Percentiles rank a stretch among this genome's conserved stretches.
Conservation (phyloP, 2,113 vertebrate species). For the Eurystomus gularis region DNA sequence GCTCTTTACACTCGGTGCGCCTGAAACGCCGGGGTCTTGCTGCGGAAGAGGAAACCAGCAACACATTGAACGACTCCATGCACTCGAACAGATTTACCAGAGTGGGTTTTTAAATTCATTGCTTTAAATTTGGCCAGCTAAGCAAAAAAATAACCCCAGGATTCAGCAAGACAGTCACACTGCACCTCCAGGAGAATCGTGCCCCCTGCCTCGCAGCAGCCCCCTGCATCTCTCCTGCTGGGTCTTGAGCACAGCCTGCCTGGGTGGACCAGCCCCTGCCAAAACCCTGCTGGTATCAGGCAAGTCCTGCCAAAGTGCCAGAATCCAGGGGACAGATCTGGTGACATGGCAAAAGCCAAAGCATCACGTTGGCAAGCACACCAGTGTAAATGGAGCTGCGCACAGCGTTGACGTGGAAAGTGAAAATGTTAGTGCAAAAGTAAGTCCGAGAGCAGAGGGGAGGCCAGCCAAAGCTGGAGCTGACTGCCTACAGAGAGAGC, state of each 20-base stretch:
- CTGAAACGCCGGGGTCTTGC: not conserved
- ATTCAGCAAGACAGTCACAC: fast-evolving
- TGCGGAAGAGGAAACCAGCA: not conserved
- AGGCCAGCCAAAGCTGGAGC: not conserved
- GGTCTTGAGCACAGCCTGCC: not conserved
- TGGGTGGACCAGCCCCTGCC: not conserved
- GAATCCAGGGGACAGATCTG: not conserved
- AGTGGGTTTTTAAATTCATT: not conserved
- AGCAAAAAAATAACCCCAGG: not conserved
- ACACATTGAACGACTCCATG: fast-evolving
- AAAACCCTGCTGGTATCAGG: not conserved
- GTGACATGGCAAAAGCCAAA: not conserved
- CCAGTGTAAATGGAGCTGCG: not conserved
- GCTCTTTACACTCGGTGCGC: not conserved
- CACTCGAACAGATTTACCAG: not conserved
- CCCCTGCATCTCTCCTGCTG: not conserved
- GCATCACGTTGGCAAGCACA: not conserved
- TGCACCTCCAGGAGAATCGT: not conserved
- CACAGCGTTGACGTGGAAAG: not conserved
- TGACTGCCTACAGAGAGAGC: not conserved
- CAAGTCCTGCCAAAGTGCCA: not conserved
- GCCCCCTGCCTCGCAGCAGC: not conserved
- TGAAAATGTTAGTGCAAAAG: not conserved
- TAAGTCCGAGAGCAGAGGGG: not conserved
- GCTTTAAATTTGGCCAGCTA: not conserved